Evolutionary conservation across 2,797 vertebrate species (phyloP).

Genomic region (Mormyrus hasselquistii): DNA sequence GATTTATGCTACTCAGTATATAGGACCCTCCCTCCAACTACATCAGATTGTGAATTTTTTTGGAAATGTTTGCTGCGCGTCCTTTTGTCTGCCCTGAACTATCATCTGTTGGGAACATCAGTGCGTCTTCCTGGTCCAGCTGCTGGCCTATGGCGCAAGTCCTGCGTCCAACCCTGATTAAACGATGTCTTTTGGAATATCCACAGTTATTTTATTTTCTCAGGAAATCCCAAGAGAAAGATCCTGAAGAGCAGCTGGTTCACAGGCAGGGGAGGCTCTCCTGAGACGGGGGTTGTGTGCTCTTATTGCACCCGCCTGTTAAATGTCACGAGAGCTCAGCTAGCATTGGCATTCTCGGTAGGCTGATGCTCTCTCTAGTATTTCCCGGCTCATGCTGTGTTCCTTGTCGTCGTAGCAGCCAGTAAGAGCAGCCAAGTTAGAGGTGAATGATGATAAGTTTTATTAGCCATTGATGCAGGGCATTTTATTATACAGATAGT

Average conservation of each 20-base stretch:
- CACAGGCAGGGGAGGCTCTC: constrained; percentile 19
- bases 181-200: constrained; percentile 48
- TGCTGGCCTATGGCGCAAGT: constrained; percentile 34
- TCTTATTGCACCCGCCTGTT: background rate
- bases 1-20: constrained; percentile 11
- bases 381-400: no score
- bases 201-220: constrained; percentile 32
- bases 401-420: background rate
- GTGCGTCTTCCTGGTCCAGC: constrained; percentile 28
- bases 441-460: background rate
- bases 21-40: constrained; percentile 38
- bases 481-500: background rate
- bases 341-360: background rate
- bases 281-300: background rate
- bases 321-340: background rate
- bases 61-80: background rate
- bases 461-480: background rate
- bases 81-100: constrained; percentile 44
- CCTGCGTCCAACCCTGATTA: constrained; percentile 50
- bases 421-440: background rate
- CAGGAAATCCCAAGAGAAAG: constrained; percentile 43
- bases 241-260: constrained; percentile 43
- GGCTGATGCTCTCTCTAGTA: background rate
- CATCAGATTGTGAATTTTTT: constrained; percentile 33
- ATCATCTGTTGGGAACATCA: constrained; percentile 46